Evolutionary conservation across 1,140 invertebrate species (phyloP).

Genomic region (Aphidius gifuensis): DNA sequence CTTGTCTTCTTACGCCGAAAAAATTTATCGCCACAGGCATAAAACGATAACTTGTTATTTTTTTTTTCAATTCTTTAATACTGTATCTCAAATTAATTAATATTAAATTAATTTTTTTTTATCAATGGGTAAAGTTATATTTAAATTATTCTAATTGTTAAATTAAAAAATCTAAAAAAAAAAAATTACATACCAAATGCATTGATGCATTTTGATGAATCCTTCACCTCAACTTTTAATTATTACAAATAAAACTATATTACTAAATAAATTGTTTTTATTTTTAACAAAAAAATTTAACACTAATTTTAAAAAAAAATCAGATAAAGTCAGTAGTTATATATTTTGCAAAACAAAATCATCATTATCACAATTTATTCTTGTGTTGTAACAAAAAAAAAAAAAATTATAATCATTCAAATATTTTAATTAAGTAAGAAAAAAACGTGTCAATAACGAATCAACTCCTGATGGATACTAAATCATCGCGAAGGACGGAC

Average conservation of each 20-base stretch:
- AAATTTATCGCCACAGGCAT: too few species aligned
- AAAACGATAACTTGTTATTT: too few species aligned
- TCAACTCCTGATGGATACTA: neutral
- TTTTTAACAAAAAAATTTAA: too few species aligned
- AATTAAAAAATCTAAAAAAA: too few species aligned
- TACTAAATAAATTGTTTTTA: neutral
- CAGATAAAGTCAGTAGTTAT: neutral
- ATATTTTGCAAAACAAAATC: too few species aligned
- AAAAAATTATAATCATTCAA: neutral
- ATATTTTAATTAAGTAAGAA: too few species aligned
- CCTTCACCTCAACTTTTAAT: neutral
- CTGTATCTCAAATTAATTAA: too few species aligned
- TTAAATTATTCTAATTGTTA: neutral
- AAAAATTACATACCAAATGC: constrained; percentile 18
- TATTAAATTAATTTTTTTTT: neutral
- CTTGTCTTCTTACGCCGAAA: too few species aligned
- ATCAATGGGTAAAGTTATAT: neutral
- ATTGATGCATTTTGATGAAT: constrained; percentile 16
- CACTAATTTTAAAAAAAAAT: neutral
- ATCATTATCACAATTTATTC: neutral
- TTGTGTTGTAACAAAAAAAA: neutral
- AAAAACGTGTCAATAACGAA: constrained; percentile 16
- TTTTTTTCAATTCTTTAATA: too few species aligned
- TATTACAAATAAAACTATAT: neutral
- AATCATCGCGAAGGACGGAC: constrained; percentile 13